Evolutionary conservation across 2,113 vertebrate genomes (phyloP).

Genomic region (Vidua macroura): DNA sequence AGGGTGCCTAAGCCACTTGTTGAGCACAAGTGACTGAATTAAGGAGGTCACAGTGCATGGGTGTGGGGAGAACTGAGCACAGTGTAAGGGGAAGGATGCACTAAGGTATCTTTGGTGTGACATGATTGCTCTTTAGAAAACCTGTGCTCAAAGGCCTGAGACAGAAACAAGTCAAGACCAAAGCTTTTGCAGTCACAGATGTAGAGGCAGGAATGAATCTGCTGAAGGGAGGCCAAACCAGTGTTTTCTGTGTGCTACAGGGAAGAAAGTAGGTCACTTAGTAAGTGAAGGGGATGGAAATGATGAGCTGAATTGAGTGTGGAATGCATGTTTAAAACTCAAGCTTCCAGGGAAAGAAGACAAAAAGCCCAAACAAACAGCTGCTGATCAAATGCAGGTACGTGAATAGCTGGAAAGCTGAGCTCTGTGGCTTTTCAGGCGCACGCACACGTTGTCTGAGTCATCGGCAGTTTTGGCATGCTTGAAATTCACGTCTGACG

Average conservation of each 20-base stretch:
- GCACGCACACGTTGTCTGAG: background rate
- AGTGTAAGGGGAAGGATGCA: background rate
- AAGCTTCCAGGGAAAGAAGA: background rate
- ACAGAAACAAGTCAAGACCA: background rate
- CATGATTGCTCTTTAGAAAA: background rate
- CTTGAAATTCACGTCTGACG: background rate
- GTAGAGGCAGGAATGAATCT: background rate
- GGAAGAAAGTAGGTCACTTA: background rate
- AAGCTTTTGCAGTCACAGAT: background rate
- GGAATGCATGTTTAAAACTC: background rate
- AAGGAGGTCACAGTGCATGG: fast-evolving
- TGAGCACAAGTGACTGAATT: background rate
- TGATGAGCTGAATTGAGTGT: background rate
- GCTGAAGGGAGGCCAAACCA: background rate
- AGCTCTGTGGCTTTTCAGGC: background rate
- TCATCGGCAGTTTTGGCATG: background rate
- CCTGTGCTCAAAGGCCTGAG: background rate
- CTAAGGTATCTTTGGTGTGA: background rate
- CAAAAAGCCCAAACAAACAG: background rate
- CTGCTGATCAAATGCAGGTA: slow-evolving; percentile 18
- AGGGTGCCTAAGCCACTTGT: background rate
- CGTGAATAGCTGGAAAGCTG: background rate
- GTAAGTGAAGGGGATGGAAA: background rate
- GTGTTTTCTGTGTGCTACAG: background rate
- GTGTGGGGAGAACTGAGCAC: background rate